These are phyloP conservation scores for Cerastoderma edule DNA, from an alignment of 2,888 invertebrate genomes.

Conservation along the genomic window DNA sequence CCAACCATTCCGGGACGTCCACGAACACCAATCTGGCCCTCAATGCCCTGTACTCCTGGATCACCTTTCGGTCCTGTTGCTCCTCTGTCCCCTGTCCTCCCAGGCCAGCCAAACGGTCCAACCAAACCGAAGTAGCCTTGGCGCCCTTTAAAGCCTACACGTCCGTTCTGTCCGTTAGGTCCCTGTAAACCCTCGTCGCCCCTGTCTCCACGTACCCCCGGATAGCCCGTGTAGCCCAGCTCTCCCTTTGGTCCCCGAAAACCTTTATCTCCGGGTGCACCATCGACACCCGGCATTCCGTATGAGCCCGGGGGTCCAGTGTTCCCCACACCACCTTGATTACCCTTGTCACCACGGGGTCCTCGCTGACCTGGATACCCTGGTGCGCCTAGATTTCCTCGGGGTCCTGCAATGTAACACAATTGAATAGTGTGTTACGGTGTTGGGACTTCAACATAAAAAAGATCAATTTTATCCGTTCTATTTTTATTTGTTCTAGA, in stretches of 20 bases:
- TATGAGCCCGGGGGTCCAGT: constrained; percentile 55
- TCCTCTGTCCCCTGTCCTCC: constrained; percentile 49
- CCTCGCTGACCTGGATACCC: constrained; percentile 53
- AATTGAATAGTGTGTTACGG: too few relatives aligned
- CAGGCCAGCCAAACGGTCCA: constrained; percentile 51
- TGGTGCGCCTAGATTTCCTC: constrained; percentile 37
- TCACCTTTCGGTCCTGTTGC: constrained; percentile 31
- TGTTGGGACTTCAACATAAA: too few relatives aligned
- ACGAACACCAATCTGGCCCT: constrained; percentile 40
- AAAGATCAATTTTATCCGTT: too few relatives aligned
- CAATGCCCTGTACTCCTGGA: constrained; percentile 40
- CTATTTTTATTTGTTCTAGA: too few relatives aligned
- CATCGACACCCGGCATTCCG: constrained; percentile 58
- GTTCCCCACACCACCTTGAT: constrained; percentile 46
- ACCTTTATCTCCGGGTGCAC: constrained; percentile 45
- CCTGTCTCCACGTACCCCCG: constrained; percentile 44
- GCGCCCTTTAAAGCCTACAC: constrained; percentile 43
- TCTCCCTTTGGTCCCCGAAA: constrained; percentile 46
- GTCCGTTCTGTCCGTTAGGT: constrained; percentile 41
- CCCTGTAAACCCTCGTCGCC: constrained; percentile 55
- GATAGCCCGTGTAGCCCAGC: constrained; percentile 49
- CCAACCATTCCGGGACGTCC: constrained; percentile 44
- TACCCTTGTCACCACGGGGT: constrained; percentile 51
- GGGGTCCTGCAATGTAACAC: constrained; percentile 35
- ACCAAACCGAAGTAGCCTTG: constrained; percentile 47